These are phyloP conservation scores for Montipora capitata DNA, from an alignment of 92 coral and sea anemone species.

Conservation along the genomic window DNA sequence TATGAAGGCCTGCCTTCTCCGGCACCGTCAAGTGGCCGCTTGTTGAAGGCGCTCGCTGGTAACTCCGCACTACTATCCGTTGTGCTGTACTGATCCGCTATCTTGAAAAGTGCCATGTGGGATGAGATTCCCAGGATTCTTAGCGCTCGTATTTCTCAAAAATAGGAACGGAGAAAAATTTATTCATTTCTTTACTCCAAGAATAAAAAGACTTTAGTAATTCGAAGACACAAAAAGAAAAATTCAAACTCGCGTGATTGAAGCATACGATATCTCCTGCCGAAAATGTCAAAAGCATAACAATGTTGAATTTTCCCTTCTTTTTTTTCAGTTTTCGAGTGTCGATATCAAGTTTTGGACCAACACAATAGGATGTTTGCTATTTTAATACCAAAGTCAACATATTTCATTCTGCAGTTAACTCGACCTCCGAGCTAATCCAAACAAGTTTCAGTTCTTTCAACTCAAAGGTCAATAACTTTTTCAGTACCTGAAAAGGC, in stretches of 20 bases:
- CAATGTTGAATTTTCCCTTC: background rate
- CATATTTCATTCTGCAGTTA: constrained; percentile 37
- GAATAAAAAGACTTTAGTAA: too few species aligned
- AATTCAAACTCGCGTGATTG: background rate
- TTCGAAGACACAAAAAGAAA: background rate
- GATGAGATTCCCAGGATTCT: constrained; percentile 49
- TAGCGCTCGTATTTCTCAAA: constrained; percentile 47
- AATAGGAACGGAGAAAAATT: background rate
- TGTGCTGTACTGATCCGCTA: constrained; percentile 92
- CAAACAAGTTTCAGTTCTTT: background rate
- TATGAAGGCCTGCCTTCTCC: constrained; percentile 87
- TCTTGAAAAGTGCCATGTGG: constrained; percentile 88
- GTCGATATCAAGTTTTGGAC: background rate
- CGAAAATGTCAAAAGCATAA: background rate
- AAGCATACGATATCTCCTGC: background rate
- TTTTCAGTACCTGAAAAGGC: constrained; percentile 1
- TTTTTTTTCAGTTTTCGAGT: background rate
- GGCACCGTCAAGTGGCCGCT: constrained; percentile 93
- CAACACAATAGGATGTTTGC: constrained; percentile 31
- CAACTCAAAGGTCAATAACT: constrained; percentile 13
- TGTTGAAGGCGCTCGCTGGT: constrained; percentile 89
- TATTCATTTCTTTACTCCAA: background rate
- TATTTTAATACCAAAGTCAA: constrained; percentile 21
- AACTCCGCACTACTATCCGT: constrained; percentile 86
- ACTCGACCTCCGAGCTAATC: background rate